Conservation (phyloP, 2,888 invertebrate genomes). For the Desoria tigrina region DNA sequence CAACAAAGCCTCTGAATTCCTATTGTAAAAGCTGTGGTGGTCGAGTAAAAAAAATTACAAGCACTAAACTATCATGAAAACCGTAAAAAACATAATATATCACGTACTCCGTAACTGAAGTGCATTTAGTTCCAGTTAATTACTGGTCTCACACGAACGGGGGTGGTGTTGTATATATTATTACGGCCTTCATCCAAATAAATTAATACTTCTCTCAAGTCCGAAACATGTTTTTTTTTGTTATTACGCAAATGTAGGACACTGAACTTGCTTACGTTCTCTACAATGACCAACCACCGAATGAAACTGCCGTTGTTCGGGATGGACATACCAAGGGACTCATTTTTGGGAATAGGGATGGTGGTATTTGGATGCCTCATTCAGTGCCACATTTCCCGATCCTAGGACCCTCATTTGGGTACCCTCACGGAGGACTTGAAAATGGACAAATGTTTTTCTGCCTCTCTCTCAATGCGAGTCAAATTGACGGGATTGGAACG, state of each 20-base stretch:
- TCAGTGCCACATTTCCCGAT: constrained; percentile 86
- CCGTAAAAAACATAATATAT: too few relatives aligned
- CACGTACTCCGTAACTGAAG: too few relatives aligned
- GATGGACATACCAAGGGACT: constrained; percentile 89
- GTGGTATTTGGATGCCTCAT: constrained; percentile 88
- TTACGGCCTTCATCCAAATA: too few relatives aligned
- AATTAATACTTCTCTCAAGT: too few relatives aligned
- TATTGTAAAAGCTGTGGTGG: too few relatives aligned
- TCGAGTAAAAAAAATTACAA: too few relatives aligned
- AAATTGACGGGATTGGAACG: constrained; percentile 72
- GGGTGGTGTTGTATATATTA: too few relatives aligned
- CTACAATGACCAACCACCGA: constrained; percentile 87
- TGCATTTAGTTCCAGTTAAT: too few relatives aligned
- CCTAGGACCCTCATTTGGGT: constrained; percentile 60
- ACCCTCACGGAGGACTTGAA: constrained; percentile 70
- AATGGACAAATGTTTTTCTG: constrained; percentile 90
- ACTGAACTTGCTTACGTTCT: constrained; percentile 61
- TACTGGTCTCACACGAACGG: too few relatives aligned
- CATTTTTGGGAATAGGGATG: constrained; percentile 65
- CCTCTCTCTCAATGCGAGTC: constrained; percentile 67
- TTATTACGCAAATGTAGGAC: background rate
- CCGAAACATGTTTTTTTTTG: background rate
- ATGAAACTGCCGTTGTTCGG: constrained; percentile 59
- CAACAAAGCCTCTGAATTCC: constrained; percentile 53
- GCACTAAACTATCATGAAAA: too few relatives aligned